These are phyloP conservation scores for Orthonyx spaldingii DNA, from an alignment of 2,113 vertebrate species.

Conservation along the genomic window DNA sequence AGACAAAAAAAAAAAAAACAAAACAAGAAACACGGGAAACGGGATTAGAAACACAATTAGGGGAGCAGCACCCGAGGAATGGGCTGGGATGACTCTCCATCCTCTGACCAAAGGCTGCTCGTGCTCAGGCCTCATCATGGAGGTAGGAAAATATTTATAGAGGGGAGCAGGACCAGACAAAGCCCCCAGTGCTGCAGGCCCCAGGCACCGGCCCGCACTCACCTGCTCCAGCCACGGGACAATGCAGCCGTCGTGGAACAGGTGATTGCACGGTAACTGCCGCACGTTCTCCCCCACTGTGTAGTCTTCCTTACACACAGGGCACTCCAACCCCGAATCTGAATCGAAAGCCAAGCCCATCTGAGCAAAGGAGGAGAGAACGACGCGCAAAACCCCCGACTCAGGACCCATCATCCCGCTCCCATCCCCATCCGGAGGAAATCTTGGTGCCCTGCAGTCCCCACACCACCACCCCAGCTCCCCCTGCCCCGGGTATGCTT, in stretches of 20 bases:
- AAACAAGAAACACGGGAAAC: not conserved
- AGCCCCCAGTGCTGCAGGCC: not conserved
- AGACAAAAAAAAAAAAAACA: not conserved
- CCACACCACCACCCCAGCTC: no score
- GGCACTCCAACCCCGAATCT: conserved; percentile 93
- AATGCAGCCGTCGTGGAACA: conserved; percentile 96
- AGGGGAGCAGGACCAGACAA: not conserved
- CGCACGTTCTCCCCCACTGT: conserved; percentile 84
- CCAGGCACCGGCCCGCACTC: not conserved
- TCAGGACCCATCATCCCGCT: rapidly evolving
- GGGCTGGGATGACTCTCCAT: not conserved
- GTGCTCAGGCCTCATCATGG: not conserved
- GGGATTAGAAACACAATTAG: not conserved
- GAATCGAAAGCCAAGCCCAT: not conserved
- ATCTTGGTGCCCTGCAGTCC: not conserved
- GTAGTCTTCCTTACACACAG: conserved; percentile 98
- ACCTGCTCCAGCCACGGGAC: conserved; percentile 98
- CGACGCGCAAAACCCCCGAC: rapidly evolving
- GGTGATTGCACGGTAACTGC: conserved; percentile 95
- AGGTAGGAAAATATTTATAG: not conserved
- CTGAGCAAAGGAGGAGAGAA: not conserved
- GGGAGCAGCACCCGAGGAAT: not conserved
- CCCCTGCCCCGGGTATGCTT: not conserved
- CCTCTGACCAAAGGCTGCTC: not conserved
- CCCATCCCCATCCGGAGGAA: not conserved